A percentile compares a stretch with the other conserved stretches of the same genome.
phyloP scores from a whole-genome alignment of 2,113 vertebrate genomes.

The Tragelaphus strepsiceros region DNA sequence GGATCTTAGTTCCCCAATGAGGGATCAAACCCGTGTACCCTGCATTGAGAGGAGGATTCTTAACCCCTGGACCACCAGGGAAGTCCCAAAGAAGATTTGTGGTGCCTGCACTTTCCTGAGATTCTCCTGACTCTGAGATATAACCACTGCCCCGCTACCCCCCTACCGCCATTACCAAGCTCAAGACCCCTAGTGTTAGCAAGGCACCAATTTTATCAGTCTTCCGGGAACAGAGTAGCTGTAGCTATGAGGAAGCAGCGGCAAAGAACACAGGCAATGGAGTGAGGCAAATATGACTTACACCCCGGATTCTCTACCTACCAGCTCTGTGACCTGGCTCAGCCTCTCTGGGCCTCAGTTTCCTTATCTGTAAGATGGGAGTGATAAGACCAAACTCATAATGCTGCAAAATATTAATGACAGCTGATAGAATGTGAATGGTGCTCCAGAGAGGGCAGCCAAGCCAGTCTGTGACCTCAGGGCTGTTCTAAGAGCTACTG shows the following conservation, averaged over 20 bases:
- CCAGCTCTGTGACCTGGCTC: neutral
- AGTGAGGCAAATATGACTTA: neutral
- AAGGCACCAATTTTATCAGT: neutral
- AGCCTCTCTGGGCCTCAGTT: neutral
- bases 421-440: neutral
- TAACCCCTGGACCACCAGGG: neutral
- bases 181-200: neutral
- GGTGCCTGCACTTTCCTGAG: neutral
- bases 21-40: neutral
- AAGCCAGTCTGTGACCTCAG: neutral
- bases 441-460: neutral
- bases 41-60: neutral
- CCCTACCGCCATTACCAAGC: neutral
- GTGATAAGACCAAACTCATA: neutral
- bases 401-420: neutral
- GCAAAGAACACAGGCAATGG: neutral
- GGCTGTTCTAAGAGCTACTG: neutral
- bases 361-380: neutral
- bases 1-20: neutral
- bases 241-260: neutral
- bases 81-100: neutral
- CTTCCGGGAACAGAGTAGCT: neutral
- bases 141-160: accelerated
- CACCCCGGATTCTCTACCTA: neutral
- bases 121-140: neutral